phyloP scores from a whole-genome alignment of 2,888 invertebrate species.

The Conistra vaccinii region DNA sequence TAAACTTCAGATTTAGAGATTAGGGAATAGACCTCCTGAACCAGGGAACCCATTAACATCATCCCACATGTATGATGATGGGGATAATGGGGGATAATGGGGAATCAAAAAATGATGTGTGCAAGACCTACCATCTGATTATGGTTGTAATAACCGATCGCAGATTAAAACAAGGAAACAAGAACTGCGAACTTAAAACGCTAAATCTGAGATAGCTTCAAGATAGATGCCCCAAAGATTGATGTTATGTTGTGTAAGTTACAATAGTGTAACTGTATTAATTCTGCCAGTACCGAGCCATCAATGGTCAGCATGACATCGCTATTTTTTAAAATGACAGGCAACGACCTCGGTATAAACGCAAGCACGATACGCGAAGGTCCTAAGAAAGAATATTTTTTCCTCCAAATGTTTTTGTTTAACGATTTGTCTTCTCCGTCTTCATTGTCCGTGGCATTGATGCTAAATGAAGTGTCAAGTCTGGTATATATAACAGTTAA shows the following conservation, averaged over 20 bases:
- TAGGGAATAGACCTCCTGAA: too few relatives aligned
- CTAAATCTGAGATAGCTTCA: constrained; percentile 28
- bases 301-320: constrained; percentile 83
- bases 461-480: constrained; percentile 84
- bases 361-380: constrained; percentile 73
- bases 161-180: neutral
- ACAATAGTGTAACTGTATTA: constrained; percentile 81
- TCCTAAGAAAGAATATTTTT: constrained; percentile 70
- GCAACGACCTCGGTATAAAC: constrained; percentile 79
- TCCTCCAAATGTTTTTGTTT: constrained; percentile 73
- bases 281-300: constrained; percentile 77
- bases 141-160: neutral
- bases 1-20: too few relatives aligned
- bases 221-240: constrained; percentile 23
- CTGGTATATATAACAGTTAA: constrained; percentile 77
- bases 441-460: constrained; percentile 82
- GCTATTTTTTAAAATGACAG: constrained; percentile 77
- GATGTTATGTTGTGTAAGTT: constrained; percentile 57
- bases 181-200: constrained; percentile 8
- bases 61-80: too few relatives aligned
- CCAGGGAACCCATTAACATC: too few relatives aligned
- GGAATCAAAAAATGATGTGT: too few relatives aligned
- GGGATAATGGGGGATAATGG: too few relatives aligned
- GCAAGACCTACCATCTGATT: neutral
- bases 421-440: constrained; percentile 72